Conservation (phyloP, 2,797 vertebrate genomes). For the Ceyx erithaca region DNA sequence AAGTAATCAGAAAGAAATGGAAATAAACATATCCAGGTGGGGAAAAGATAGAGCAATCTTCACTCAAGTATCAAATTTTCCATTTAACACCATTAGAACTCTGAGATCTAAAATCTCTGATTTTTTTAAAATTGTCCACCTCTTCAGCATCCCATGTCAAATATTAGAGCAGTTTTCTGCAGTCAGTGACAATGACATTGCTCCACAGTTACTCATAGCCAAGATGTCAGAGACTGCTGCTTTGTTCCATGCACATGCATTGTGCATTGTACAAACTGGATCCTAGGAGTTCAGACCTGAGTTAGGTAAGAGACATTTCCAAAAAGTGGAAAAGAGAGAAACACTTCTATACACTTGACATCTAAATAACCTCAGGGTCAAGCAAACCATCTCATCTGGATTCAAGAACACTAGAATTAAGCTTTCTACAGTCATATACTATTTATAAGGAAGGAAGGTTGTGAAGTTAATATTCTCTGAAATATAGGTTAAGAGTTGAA, state of each 20-base stretch:
- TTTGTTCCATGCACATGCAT: fast-evolving
- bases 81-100: neutral
- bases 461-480: neutral
- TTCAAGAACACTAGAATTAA: neutral
- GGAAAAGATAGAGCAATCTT: neutral
- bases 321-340: neutral
- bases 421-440: neutral
- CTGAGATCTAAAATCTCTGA: neutral
- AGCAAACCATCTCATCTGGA: neutral
- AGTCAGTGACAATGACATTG: fast-evolving
- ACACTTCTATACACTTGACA: neutral
- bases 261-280: neutral
- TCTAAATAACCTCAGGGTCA: neutral
- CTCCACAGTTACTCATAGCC: neutral
- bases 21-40: neutral
- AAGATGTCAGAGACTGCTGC: neutral
- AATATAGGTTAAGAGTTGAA: neutral
- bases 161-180: neutral
- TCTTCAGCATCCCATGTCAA: neutral
- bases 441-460: neutral
- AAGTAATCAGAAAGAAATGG: neutral
- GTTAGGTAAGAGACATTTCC: neutral
- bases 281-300: fast-evolving
- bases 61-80: neutral
- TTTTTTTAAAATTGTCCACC: neutral